A percentile compares a stretch with the other conserved stretches of the same genome.
phyloP scores from a whole-genome alignment of 2,797 vertebrate genomes.

The Silurus lanzhouensis region DNA sequence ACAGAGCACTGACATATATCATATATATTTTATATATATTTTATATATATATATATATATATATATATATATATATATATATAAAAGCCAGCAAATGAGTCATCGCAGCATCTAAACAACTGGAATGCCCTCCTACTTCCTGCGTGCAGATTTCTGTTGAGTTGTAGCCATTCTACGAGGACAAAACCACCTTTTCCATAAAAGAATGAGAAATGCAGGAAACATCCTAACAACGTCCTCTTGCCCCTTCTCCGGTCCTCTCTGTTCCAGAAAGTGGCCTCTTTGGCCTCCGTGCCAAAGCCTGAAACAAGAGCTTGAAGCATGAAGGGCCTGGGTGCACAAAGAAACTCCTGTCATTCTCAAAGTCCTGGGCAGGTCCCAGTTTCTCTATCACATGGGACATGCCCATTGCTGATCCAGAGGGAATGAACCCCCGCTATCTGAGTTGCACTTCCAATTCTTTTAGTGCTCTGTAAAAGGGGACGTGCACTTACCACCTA shows the following conservation, averaged over 20 bases:
- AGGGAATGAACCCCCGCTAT: constrained; percentile 32
- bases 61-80: neutral
- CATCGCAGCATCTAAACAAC: constrained; percentile 9
- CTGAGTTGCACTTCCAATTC: constrained; percentile 16
- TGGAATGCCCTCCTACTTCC: constrained; percentile 25
- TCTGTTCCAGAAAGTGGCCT: constrained; percentile 36
- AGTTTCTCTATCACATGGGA: constrained; percentile 48
- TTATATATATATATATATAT: neutral
- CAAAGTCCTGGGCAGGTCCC: constrained; percentile 27
- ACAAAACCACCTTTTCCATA: constrained; percentile 35
- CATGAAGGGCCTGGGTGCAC: constrained; percentile 50
- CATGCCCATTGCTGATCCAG: constrained; percentile 42
- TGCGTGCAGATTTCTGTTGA: constrained; percentile 22
- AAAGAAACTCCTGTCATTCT: constrained; percentile 62
- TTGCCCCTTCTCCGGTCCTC: constrained; percentile 47
- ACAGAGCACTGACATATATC: too few species aligned
- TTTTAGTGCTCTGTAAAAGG: constrained; percentile 22
- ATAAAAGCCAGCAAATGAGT: neutral
- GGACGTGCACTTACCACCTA: constrained; percentile 26
- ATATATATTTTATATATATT: too few species aligned
- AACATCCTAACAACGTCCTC: constrained; percentile 43
- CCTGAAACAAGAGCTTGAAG: constrained; percentile 56
- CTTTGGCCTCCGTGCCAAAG: constrained; percentile 40
- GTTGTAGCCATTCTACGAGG: neutral
- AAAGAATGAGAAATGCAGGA: constrained; percentile 44